These are phyloP conservation scores for Paralichthys olivaceus DNA, from an alignment of 2,113 vertebrate species.

Conservation along the genomic window DNA sequence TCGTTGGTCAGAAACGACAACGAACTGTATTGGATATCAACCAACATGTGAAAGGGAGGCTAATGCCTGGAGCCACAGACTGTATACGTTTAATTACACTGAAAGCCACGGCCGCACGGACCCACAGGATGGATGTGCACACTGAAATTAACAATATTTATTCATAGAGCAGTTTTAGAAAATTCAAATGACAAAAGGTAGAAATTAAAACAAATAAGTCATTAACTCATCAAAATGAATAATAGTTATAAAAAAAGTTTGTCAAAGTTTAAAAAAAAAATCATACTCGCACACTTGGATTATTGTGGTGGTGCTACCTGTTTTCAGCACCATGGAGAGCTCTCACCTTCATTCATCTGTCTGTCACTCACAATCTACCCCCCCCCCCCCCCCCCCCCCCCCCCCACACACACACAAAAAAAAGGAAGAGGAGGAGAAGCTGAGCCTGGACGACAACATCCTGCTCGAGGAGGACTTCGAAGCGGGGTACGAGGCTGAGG, in stretches of 20 bases:
- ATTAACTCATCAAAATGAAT: no score
- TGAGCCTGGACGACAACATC: constrained; percentile 89
- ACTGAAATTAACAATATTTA: background rate
- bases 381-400: constrained; percentile 33
- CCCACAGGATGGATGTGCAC: background rate
- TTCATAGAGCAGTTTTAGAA: background rate
- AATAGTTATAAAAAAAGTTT: no score
- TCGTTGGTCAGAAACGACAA: no score
- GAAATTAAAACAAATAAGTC: background rate
- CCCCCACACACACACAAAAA: background rate
- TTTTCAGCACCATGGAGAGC: constrained; percentile 78
- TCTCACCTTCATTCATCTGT: constrained; percentile 10
- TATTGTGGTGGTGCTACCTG: constrained; percentile 28
- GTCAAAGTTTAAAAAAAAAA: background rate
- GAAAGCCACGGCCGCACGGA: background rate
- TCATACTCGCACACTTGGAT: background rate
- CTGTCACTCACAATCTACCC: background rate
- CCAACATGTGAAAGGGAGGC: constrained; percentile 18
- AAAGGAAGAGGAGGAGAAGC: constrained; percentile 87
- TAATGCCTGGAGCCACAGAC: background rate
- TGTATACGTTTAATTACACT: background rate
- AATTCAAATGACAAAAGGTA: background rate
- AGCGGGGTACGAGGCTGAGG: constrained; percentile 85
- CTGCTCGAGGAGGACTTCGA: constrained; percentile 92
- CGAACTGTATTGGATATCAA: constrained; percentile 6